phyloP scores from a whole-genome alignment of 2,797 vertebrate species.

The Sebastes flavidus region DNA sequence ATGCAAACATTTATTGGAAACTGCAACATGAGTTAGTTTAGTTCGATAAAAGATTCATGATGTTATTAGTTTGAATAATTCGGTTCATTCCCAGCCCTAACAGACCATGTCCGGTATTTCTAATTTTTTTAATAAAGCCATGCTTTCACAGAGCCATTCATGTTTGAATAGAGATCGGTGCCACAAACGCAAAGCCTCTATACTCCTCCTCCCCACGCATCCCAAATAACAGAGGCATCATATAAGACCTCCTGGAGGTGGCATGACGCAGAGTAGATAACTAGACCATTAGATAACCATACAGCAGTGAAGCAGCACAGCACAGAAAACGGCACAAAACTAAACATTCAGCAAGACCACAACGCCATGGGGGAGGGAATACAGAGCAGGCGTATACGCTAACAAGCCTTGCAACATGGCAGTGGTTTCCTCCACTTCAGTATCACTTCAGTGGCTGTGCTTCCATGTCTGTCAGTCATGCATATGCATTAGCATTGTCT shows the following conservation, averaged over 20 bases:
- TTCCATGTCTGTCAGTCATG: constrained; percentile 45
- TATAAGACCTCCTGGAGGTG: constrained; percentile 69
- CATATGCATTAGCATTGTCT: constrained; percentile 44
- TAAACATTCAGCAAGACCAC: constrained; percentile 19
- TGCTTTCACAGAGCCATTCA: constrained; percentile 29
- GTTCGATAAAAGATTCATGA: background rate
- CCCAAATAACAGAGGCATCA: constrained; percentile 63
- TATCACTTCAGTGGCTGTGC: constrained; percentile 17
- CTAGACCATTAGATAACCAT: constrained; percentile 65
- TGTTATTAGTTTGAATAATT: background rate
- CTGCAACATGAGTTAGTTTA: background rate
- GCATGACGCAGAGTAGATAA: constrained; percentile 63
- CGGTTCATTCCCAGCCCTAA: background rate
- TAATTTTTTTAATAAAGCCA: background rate
- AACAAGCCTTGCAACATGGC: constrained; percentile 27
- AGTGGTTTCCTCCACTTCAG: constrained; percentile 41
- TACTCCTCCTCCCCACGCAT: constrained; percentile 53
- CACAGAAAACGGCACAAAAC: constrained; percentile 27
- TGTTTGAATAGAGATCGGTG: constrained; percentile 31
- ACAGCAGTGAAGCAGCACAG: constrained; percentile 34
- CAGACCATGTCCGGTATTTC: background rate
- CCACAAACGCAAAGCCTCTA: constrained; percentile 41
- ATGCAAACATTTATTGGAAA: background rate
- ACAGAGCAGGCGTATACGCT: constrained; percentile 25
- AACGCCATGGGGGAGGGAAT: background rate